Evolutionary conservation across 2,888 invertebrate species (phyloP).

Genomic region (Protophormia terraenovae): DNA sequence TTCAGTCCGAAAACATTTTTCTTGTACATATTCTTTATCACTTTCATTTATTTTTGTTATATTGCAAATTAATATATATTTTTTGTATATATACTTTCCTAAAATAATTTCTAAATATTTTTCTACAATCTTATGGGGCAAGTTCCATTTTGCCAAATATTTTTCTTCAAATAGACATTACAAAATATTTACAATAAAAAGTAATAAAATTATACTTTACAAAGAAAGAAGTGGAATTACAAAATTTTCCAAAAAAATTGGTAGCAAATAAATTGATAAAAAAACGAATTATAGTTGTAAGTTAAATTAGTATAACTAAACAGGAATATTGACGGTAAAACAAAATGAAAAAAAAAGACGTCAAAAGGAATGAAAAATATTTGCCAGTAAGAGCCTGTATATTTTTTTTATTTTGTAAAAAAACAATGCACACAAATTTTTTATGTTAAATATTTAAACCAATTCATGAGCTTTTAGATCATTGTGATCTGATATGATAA

Average conservation of each 20-base stretch:
- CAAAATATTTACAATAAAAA: not conserved
- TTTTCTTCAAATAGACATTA: not conserved
- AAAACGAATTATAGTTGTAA: conserved; percentile 52
- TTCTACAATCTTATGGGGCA: conserved; percentile 37
- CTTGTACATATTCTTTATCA: not conserved
- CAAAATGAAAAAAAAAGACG: conserved; percentile 19
- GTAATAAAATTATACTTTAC: not conserved
- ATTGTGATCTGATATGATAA: no score
- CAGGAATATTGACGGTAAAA: no score
- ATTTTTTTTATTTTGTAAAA: no score
- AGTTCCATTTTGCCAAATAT: not conserved
- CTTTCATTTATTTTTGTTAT: no score
- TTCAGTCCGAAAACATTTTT: no score
- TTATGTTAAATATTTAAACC: no score
- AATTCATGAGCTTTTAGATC: no score
- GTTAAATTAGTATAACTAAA: conserved; percentile 42
- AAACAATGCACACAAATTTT: no score
- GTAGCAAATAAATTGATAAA: conserved; percentile 42
- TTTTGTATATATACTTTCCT: not conserved
- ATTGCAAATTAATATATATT: not conserved
- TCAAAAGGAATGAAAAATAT: not conserved
- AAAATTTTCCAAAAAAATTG: conserved; percentile 17
- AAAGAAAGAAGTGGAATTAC: not conserved
- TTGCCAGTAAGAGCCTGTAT: no score
- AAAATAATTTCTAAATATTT: conserved; percentile 24